These are phyloP conservation scores for Pseudolycoriella hygida DNA, from an alignment of 2,888 invertebrate species.

Conservation along the genomic window DNA sequence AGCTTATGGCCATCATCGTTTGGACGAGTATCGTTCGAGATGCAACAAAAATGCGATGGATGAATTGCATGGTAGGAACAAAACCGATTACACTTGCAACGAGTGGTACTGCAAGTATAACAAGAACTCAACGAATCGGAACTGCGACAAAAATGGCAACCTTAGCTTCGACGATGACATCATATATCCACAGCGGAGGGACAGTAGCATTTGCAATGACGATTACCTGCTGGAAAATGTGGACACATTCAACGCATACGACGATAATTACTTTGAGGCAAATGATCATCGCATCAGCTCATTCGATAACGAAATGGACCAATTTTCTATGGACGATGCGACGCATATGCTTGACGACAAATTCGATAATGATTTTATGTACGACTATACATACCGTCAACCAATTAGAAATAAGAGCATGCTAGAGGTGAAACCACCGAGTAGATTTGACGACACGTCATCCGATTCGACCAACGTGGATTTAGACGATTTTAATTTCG, in stretches of 20 bases:
- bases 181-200: constrained; percentile 9
- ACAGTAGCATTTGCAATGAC: constrained; percentile 14
- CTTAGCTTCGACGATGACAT: not conserved
- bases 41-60: constrained; percentile 2
- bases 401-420: constrained; percentile 22
- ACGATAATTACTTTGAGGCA: constrained; percentile 25
- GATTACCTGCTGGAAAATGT: constrained; percentile 7
- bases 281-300: constrained; percentile 9
- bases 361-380: constrained; percentile 10
- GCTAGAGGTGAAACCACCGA: constrained; percentile 26
- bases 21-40: not conserved
- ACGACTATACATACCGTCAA: not conserved
- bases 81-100: constrained; percentile 4
- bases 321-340: constrained; percentile 26
- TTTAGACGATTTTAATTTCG: constrained; percentile 28
- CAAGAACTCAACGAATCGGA: not conserved
- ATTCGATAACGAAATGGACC: constrained; percentile 23
- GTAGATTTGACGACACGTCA: constrained; percentile 25
- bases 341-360: constrained; percentile 25
- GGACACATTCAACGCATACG: constrained; percentile 9
- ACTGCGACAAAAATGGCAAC: not conserved
- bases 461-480: constrained; percentile 29
- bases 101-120: not conserved
- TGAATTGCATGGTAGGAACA: not conserved
- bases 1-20: too few species aligned